Percentiles rank a stretch among this genome's conserved stretches.
Evolutionary conservation across 64 coral and sea anemone genomes (phyloP).

Genomic region (Acropora tenuis): DNA sequence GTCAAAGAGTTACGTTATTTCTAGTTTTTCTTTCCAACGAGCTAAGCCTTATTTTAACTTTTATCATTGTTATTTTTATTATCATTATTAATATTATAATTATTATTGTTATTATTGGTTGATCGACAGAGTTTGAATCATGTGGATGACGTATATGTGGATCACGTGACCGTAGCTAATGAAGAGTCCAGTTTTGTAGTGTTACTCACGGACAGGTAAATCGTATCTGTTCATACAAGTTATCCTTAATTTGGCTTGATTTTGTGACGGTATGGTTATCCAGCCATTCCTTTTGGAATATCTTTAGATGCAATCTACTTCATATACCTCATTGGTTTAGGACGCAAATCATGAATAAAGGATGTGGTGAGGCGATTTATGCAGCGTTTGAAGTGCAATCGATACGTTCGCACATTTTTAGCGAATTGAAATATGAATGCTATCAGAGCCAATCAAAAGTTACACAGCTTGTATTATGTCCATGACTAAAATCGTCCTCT

Average conservation of each 20-base stretch:
- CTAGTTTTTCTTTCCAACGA: no score
- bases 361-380: no score
- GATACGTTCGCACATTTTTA: not conserved
- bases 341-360: no score
- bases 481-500: not conserved
- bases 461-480: not conserved
- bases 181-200: slow-evolving; percentile 36
- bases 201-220: slow-evolving; percentile 41
- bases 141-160: slow-evolving; percentile 52
- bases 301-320: no score
- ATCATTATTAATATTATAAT: not conserved
- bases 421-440: not conserved
- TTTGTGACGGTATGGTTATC: no score
- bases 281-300: no score
- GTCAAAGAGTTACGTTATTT: no score
- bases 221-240: not conserved
- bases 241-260: no score
- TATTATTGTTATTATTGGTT: not conserved
- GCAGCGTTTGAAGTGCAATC: no score
- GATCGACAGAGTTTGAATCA: slow-evolving; percentile 10
- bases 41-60: no score
- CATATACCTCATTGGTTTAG: no score
- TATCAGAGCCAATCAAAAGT: not conserved
- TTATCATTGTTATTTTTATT: not conserved
- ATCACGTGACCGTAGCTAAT: slow-evolving; percentile 16